Evolutionary conservation across 2,888 invertebrate genomes (phyloP).

Genomic region (Lymantria dispar): DNA sequence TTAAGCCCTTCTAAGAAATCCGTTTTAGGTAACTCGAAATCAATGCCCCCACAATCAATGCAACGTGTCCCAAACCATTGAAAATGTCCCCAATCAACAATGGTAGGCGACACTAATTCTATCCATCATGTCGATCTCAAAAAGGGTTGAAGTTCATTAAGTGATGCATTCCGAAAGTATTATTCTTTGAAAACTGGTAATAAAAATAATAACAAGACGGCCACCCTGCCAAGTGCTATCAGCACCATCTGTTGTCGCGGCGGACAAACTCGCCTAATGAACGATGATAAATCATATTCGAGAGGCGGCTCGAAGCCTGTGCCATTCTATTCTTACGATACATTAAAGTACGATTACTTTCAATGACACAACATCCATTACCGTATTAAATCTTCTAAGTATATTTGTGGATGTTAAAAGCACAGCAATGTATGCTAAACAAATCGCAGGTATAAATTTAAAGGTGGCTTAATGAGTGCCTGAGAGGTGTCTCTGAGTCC

Average conservation of each 20-base stretch:
- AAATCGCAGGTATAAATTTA: constrained; percentile 20
- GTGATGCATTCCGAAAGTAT: constrained; percentile 81
- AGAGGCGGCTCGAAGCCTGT: constrained; percentile 72
- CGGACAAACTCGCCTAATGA: constrained; percentile 83
- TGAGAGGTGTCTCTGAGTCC: constrained; percentile 72
- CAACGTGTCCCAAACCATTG: constrained; percentile 56
- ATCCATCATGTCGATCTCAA: constrained; percentile 78
- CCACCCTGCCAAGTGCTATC: constrained; percentile 83
- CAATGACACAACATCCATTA: constrained; percentile 39
- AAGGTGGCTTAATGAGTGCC: constrained; percentile 58
- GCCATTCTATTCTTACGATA: constrained; percentile 57
- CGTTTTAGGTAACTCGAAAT: constrained; percentile 51
- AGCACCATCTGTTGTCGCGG: constrained; percentile 82
- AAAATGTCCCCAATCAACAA: constrained; percentile 79
- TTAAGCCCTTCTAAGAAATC: constrained; percentile 48
- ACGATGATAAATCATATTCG: constrained; percentile 83
- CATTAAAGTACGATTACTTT: constrained; percentile 31
- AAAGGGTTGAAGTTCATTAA: constrained; percentile 82
- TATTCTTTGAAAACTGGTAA: constrained; percentile 82
- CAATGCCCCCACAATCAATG: constrained; percentile 61
- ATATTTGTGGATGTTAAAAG: neutral
- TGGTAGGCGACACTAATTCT: constrained; percentile 78
- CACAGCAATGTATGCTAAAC: constrained; percentile 38
- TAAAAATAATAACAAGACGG: constrained; percentile 82
- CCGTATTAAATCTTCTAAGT: constrained; percentile 14